Base-by-base conservation (phyloP, 2,797 vertebrate species). In the Acanthiza pusilla region DNA sequence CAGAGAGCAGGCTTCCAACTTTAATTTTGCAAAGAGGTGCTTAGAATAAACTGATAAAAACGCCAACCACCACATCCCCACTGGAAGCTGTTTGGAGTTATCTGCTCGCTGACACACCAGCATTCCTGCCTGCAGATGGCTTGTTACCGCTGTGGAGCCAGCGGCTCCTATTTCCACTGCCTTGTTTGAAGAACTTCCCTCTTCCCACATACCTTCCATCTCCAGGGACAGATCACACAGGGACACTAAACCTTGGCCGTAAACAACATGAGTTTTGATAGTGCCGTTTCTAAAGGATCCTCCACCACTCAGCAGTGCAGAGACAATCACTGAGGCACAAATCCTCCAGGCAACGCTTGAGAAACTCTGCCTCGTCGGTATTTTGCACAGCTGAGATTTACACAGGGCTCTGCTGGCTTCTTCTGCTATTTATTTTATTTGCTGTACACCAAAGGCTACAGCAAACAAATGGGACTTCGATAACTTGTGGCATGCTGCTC, bases 201-300 rank as follows among this genome's bases (percentile, higher is more conserved):
- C 95, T 93, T 94, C 90, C 83, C 75, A 96, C 94, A 97, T 95
- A 97, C 89, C 83, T 97, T 93, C 93, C 85, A 93, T 96, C 96
- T 96, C 95, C 94, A 94, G 96, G 92, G 94, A 84, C 84, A 54
- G 91, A 97, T 96, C 92, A 85, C 96, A 93, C 76, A 83, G 88
- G 72, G 94, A 94, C 90, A 94, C 88, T 86, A 97, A 97, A 97
- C 84, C 91, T 95, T 85, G 68, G 81, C 88, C 47, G 54, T 90
- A 94, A 97, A 97, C 85, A 97, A 91, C 72, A 9, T 2, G 60
- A 74, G 91, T 92, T 95, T 63, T 66, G 94, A 93, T 78, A 92
- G 72, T 25, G 68, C 72, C 18, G 10, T 42, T 84, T 86, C 93
- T 48, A 87, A 71, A 84, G 71, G 74, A 32, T 47, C 77, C 81